Base-by-base conservation (phyloP, 2,113 vertebrate genomes). In the Steatornis caripensis region DNA sequence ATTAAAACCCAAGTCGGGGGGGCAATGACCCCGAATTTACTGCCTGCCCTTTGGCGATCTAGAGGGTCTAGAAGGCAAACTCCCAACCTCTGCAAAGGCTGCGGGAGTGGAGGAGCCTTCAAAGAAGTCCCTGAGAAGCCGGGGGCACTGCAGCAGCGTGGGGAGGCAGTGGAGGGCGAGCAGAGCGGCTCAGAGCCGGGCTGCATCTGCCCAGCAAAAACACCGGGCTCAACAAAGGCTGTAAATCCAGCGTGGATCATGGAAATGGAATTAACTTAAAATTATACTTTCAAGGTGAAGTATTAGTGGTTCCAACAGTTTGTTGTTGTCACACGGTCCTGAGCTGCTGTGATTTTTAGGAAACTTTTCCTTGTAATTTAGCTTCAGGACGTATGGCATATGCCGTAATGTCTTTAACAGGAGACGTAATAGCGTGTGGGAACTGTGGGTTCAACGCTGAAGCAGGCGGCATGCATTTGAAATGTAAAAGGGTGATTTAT, bases 221-320 rank as follows among this genome's bases (percentile, higher is more conserved):
- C 37, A n/a, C 29, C 3, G 74, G 41, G 20, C 46, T 84, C 36
- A n/a, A 60, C 84, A 90, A 70, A 87, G 69, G 77, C 88, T 93
- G 69, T 84, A 94, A 93, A 95, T 76, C 88, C 77, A 76, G 24
- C 0, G 1, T 46, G 74, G 79, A 85, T 82, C 91, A 34, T 2
- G 54, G 84, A 61, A 87, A 61, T 0, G 3, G 77, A 92, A 94
- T 95, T 94, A 84, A 79, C 48, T 75, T 20, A 84, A 91, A 96
- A 94, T 94, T 89, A 70, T 92, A 70, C 41, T 82, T 91, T 72
- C 88, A 57, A 70, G 53, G 69, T 93, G 94, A 95, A 97, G 83
- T 95, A 96, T 76, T 85, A 62, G 66, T 2, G 9, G 69, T 51
- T 76, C 62, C 45, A 91, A 77, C 62, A 57, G 91, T 83, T 93